phyloP scores from a whole-genome alignment of 2,888 invertebrate species.

The Dinocampus coccinellae region DNA sequence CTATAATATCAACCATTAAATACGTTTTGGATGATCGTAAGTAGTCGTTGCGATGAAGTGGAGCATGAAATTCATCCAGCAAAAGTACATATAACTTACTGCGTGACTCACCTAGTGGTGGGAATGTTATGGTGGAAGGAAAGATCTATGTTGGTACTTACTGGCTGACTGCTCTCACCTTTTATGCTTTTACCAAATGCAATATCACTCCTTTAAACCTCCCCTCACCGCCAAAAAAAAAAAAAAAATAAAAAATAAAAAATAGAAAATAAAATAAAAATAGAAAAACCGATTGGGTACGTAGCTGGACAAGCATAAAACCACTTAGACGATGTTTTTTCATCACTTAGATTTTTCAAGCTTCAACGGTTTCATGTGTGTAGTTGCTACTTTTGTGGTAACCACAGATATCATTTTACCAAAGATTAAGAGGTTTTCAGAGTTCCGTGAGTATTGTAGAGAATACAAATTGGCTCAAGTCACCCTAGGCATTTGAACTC shows the following conservation, averaged over 20 bases:
- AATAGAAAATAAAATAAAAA: not conserved
- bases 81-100: not conserved
- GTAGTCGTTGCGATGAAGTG: slow-evolving; percentile 12
- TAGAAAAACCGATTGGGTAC: not conserved
- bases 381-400: slow-evolving; percentile 7
- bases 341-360: slow-evolving; percentile 24
- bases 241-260: no score
- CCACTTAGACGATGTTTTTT: slow-evolving; percentile 26
- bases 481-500: no score
- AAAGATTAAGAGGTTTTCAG: slow-evolving; percentile 10
- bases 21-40: slow-evolving; percentile 6
- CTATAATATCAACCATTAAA: not conserved
- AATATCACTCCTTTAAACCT: not conserved
- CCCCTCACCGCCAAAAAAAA: no score
- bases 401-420: slow-evolving; percentile 13
- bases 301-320: slow-evolving; percentile 11
- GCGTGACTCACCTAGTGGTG: not conserved
- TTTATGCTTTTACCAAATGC: not conserved
- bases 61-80: slow-evolving; percentile 17
- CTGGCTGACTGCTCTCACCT: slow-evolving; percentile 45
- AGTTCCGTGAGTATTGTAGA: not conserved
- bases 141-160: slow-evolving; percentile 54
- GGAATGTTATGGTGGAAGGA: slow-evolving; percentile 41
- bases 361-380: not conserved
- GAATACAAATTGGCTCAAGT: no score